phyloP scores from a whole-genome alignment of 2,888 invertebrate species.

The Ornithoptera alexandrae region DNA sequence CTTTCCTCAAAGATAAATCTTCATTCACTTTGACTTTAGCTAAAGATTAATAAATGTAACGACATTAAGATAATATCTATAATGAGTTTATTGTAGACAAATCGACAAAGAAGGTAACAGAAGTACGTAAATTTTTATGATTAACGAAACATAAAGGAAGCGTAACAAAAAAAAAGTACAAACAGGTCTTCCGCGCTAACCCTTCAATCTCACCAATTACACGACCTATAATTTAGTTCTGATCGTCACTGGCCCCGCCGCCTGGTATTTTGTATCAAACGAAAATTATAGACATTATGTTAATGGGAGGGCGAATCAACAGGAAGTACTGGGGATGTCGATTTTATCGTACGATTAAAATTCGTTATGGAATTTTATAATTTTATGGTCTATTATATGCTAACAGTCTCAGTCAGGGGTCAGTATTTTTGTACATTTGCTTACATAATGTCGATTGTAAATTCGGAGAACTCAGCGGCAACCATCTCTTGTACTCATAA shows the following conservation, averaged over 20 bases:
- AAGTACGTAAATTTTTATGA: background rate
- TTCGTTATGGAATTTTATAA: constrained; percentile 24
- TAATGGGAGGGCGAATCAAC: constrained; percentile 26
- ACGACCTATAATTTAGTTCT: constrained; percentile 40
- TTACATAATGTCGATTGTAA: no score
- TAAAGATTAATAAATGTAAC: no score
- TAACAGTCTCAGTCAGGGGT: no score
- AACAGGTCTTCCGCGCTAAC: constrained; percentile 25
- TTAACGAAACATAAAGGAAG: background rate
- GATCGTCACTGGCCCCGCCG: constrained; percentile 39
- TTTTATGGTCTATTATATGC: constrained; percentile 8
- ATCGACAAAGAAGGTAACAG: background rate
- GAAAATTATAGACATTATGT: constrained; percentile 38
- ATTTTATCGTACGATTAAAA: constrained; percentile 24
- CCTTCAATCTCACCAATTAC: constrained; percentile 35
- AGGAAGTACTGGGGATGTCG: constrained; percentile 25
- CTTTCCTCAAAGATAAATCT: no score
- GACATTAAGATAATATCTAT: no score
- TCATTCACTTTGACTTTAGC: no score
- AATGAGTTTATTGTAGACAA: no score
- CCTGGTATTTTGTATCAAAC: constrained; percentile 44
- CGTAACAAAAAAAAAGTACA: background rate
- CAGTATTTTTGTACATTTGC: no score
- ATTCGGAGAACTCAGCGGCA: no score
- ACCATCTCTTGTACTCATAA: no score